Base-by-base conservation (phyloP, 2,888 invertebrate species). In the Encarsia formosa region DNA sequence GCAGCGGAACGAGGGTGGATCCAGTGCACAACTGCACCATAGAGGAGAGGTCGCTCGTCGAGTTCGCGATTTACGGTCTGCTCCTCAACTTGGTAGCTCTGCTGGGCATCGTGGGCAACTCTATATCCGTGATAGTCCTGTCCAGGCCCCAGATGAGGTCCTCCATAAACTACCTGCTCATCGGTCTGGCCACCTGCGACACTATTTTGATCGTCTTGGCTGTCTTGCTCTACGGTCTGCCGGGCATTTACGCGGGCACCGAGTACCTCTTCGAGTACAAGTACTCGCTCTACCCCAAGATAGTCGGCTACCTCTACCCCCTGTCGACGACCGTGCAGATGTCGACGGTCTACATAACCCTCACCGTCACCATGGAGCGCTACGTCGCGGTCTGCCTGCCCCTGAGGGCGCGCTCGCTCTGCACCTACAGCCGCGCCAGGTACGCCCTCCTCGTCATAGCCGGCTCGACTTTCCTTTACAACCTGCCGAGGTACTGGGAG, bases 321-420 rank as follows among this genome's bases (percentile, higher is more conserved):
- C 73, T 94, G 34, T 92, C 90, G 6, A 83, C 89, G 72, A 87
- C 87, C 19, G 88, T 91, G 48, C 94, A 97, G 77, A 94, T 95
- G 58, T 91, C 92, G 55, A 93, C 95, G 45, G 92, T 94, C 49
- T 97, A 96, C 78, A 81, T 97, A 68, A 89, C 88, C 39, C 79
- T 89, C 54, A 92, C 91, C 58, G 91, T 95, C 50, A 93, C 94
- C 1, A 78, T 94, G 65, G 96, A 96, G 74, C 82, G 97, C 48
- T 98, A 94, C 78, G 92, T 96, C 57, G 95, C 95, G 4, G 91
- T 92, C 26, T 91, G 91, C 69, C 90, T 90, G 70, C 96, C 96
- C 1, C 78, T 97, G 44, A 82, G 85, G 58, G 94, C 95, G 2
- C 81, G 91, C 47, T 89, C 91, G 2, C 81, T 95, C 62, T 96